Evolutionary conservation across 2,797 vertebrate species (phyloP), one percentile per base, ranked within the genome.

Genomic region (Xenentodon cancila): DNA sequence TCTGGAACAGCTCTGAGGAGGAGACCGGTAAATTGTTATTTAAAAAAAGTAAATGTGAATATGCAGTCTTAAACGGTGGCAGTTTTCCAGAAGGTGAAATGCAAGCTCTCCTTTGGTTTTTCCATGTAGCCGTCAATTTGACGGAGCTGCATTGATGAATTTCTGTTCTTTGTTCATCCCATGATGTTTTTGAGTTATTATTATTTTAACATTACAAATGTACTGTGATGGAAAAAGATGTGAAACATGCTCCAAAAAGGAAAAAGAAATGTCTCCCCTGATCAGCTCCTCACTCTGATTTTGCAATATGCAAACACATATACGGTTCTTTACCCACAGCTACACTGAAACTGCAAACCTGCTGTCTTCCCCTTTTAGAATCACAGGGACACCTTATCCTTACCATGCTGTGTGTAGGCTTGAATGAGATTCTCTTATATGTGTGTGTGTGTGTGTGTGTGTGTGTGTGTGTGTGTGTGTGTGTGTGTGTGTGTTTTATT

Each of bases 381-480:
- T 25, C 25, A 3, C 25, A 25, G 25, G 25, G 25, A 25, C 42
- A 15, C 18, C 43, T 19, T 22, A 20, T 60, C 62, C 68, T 18
- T 53, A 13, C 15, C 43, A 9, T 59, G 61, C 66, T 20, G 58
- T 13, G 59, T 25, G 25, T 25, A 25, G 25, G 25, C 25, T 60
- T 46, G 51, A 84, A 76, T 50, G 22, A 81, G 75, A 52, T 60
- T 30, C 64, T 56, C 87, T 84, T 89, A 90, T 87, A 81, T 25
- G 25, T 25, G 25, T 25, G 25, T 25, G n/a, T n/a, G n/a, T n/a
- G n/a, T n/a, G n/a, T n/a, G n/a, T n/a, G n/a, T n/a, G n/a, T n/a
- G n/a, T n/a, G n/a, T n/a, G n/a, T n/a, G n/a, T n/a, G n/a, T n/a
- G n/a, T n/a, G n/a, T n/a, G n/a, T n/a, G n/a, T n/a, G n/a, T n/a